These are phyloP conservation scores for Acronicta psi DNA, from an alignment of 2,888 invertebrate genomes.

Conservation along the genomic window DNA sequence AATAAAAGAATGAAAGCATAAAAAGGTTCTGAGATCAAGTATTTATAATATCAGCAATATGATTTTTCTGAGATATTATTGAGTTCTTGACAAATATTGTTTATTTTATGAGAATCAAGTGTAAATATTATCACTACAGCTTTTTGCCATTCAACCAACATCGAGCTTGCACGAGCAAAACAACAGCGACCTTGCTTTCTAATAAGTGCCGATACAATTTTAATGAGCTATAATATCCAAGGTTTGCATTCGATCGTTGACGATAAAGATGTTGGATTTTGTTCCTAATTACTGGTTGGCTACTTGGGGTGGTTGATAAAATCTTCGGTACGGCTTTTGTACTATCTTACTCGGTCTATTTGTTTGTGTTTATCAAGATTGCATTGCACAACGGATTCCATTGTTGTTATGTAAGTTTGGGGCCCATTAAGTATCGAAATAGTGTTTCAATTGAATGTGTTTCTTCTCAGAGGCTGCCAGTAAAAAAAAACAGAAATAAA, in stretches of 20 bases:
- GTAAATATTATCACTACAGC: background rate
- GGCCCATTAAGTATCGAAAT: conserved; percentile 55
- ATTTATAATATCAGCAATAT: too few relatives aligned
- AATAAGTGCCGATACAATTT: conserved; percentile 78
- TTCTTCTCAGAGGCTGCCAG: background rate
- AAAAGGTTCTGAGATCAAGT: too few relatives aligned
- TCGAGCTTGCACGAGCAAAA: conserved; percentile 63
- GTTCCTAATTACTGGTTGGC: conserved; percentile 70
- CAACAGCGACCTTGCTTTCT: conserved; percentile 85
- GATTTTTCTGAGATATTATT: too few relatives aligned
- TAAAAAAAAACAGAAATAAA: too few relatives aligned
- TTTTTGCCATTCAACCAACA: conserved; percentile 49
- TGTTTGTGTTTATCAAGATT: conserved; percentile 77
- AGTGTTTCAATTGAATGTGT: conserved; percentile 42
- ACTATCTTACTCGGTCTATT: conserved; percentile 77
- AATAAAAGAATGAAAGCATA: too few relatives aligned
- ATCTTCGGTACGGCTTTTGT: conserved; percentile 69
- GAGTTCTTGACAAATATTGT: too few relatives aligned
- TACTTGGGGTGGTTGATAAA: conserved; percentile 71
- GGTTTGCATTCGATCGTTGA: conserved; percentile 76
- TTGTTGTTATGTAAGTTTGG: conserved; percentile 66
- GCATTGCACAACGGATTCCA: conserved; percentile 72
- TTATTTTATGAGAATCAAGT: too few relatives aligned
- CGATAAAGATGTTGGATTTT: conserved; percentile 73
- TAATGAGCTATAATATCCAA: conserved; percentile 84